phyloP scores from a whole-genome alignment of 1,140 invertebrate genomes.

The Eciton burchellii region DNA sequence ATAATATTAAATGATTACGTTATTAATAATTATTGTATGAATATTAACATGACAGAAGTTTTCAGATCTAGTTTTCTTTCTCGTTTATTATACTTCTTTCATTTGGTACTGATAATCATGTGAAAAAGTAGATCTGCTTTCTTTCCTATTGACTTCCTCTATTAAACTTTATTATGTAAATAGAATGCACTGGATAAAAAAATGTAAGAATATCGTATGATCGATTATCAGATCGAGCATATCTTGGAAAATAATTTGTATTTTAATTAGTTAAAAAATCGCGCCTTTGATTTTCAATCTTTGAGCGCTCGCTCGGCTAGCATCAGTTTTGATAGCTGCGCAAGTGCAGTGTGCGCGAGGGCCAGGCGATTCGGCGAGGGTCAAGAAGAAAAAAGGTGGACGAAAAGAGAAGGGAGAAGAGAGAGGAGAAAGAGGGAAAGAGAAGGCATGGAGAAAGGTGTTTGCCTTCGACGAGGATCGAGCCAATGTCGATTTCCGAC shows the following conservation, averaged over 20 bases:
- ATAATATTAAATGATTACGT: no score
- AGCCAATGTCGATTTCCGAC: background rate
- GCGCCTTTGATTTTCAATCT: background rate
- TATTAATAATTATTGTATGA: no score
- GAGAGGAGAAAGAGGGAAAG: conserved; percentile 20
- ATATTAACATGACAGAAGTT: background rate
- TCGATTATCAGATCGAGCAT: background rate
- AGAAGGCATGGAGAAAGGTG: conserved; percentile 19
- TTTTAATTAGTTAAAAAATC: conserved; percentile 30
- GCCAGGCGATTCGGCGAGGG: background rate
- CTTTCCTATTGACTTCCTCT: background rate
- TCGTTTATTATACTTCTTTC: conserved; percentile 2
- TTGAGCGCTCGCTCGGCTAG: background rate
- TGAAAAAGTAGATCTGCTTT: background rate
- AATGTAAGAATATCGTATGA: background rate
- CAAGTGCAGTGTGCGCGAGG: background rate
- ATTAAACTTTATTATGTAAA: background rate
- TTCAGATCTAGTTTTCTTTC: background rate
- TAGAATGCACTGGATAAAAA: no score
- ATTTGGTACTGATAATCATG: background rate
- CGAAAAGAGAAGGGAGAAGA: background rate
- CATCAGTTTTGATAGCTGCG: conserved; percentile 12
- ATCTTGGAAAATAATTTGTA: background rate
- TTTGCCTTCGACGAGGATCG: conserved; percentile 34
- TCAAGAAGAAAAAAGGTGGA: conserved; percentile 8